Evolutionary conservation across 1,140 invertebrate species (phyloP), one percentile per base, ranked within the genome.

Genomic region (Meloidogyne exigua): DNA sequence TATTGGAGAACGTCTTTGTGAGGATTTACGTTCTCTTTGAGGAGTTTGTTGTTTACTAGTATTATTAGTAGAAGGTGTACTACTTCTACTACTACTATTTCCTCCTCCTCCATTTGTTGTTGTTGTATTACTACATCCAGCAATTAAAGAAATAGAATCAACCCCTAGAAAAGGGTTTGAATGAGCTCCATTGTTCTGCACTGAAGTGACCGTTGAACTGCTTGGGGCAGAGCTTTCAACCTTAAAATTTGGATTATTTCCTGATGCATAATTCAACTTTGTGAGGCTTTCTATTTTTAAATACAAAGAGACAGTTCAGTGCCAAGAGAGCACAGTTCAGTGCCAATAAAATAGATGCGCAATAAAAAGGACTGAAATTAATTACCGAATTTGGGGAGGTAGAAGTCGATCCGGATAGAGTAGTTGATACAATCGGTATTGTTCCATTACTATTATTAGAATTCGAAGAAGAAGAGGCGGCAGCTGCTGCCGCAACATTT

Each of bases 401-500:
- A 25, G 49, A 44, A 21, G 68, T 76, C 0, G 75, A 68, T 23
- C 18, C 23, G n/a, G 73, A 15, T 36, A 36, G 10, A 49, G 65
- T 75, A 36, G 73, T 21, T 4, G 49, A 21, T n/a, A 64, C 26
- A 10, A 42, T 68, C 25, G 49, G 25, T 11, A 42, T 12, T 26
- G 75, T 42, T 3, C 68, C 42, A 25, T 66, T n/a, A n/a, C n/a
- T n/a, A n/a, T n/a, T n/a, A n/a, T n/a, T 26, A 10, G 12, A 23
- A 32, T 65, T 75, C 15, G 75, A 63, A 23, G 73, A 76, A 32
- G 66, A 64, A 18, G 75, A 10, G 5, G 65, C 78, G 10, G 65
- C 75, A 5, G 69, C 71, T 0, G 67, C 62, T n/a, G 78, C 68
- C 12, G 78, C 78, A 12, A 73, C 78, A 42, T 68, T 65, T 49